Base-by-base conservation (phyloP, 2,797 vertebrate species). In the Pseudocheirus occidentalis region DNA sequence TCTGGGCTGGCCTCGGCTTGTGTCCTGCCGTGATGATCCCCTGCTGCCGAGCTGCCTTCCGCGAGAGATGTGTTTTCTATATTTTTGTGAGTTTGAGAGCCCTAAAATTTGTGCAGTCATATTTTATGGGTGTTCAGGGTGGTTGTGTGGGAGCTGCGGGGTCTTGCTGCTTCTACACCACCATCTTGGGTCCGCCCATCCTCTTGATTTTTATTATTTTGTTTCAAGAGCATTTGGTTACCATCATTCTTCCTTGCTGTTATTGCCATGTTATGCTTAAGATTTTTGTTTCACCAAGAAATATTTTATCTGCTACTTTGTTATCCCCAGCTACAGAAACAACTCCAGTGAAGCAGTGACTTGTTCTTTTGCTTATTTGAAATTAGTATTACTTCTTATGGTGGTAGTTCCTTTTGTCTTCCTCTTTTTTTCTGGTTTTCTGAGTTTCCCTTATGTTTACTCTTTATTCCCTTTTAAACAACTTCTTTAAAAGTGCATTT, bases 201-300 rank as follows among this genome's bases (percentile, higher is more conserved):
- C 34, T 2, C 59, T n/a, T n/a, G 59, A 40, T 73, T 73, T 73
- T 40, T 73, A 66, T 66, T 66, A 73, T 21, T n/a, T n/a, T 40
- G 16, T 73, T 40, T n/a, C 34, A 28, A 7, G 62, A 73, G 14
- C n/a, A 50, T 62, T 96, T 90, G 27, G 4, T 57, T 95, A 95
- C 46, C 92, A 0, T 90, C 13, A 95, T 55, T 93, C 81, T 4
- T 62, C 92, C 12, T 50, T 92, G 81, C 4, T 58, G 90, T 93
- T 94, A n/a, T 56, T 53, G 91, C 94, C 18, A 81, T 40, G 90
- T 10, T 87, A 87, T 55, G 58, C 92, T 95, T 94, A 59, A 31
- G 62, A 1, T 6, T 90, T 31, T 56, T 9, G 91, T 95, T 89
- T 93, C 7, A 94, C 40, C 73, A 62, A 93, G 93, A 89, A 34